These are phyloP conservation scores for Gymnorhina tibicen DNA, from an alignment of 2,113 vertebrate species.

Conservation along the genomic window DNA sequence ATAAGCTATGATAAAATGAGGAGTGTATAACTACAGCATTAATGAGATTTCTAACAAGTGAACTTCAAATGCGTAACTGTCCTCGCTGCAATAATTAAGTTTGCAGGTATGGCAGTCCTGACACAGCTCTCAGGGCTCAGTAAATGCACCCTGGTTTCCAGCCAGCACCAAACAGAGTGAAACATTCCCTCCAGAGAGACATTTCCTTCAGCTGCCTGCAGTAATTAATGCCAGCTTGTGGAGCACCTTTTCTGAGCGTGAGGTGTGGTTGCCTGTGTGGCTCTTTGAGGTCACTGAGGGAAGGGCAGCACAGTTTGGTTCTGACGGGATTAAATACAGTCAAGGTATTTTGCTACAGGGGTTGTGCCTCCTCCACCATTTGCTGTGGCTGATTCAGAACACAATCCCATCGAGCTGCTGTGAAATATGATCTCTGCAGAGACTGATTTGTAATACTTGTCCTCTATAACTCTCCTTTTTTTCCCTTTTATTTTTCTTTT, in stretches of 20 bases:
- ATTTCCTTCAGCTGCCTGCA: conserved; percentile 69
- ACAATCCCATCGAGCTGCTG: not conserved
- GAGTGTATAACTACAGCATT: conserved; percentile 75
- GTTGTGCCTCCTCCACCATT: conserved; percentile 35
- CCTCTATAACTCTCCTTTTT: not conserved
- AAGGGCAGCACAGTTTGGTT: conserved; percentile 70
- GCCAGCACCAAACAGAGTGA: conserved; percentile 67
- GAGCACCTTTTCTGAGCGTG: conserved; percentile 59
- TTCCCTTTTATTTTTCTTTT: not conserved
- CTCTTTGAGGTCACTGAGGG: conserved; percentile 62
- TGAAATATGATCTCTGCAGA: not conserved
- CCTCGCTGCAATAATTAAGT: conserved; percentile 44
- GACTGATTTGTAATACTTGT: not conserved
- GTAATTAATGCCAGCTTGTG: conserved; percentile 14
- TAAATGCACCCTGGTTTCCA: conserved; percentile 62
- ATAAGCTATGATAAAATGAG: conserved; percentile 74
- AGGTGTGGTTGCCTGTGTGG: conserved; percentile 64
- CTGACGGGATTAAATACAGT: conserved; percentile 69
- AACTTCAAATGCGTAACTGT: conserved; percentile 52
- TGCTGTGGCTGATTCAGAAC: not conserved
- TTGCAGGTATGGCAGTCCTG: conserved; percentile 66
- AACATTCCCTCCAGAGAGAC: conserved; percentile 29
- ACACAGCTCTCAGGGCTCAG: conserved; percentile 52
- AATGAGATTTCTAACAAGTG: conserved; percentile 69
- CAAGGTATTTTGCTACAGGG: conserved; percentile 80